Conservation (phyloP, 92 coral and sea anemone species). For the Siderastrea radians region DNA sequence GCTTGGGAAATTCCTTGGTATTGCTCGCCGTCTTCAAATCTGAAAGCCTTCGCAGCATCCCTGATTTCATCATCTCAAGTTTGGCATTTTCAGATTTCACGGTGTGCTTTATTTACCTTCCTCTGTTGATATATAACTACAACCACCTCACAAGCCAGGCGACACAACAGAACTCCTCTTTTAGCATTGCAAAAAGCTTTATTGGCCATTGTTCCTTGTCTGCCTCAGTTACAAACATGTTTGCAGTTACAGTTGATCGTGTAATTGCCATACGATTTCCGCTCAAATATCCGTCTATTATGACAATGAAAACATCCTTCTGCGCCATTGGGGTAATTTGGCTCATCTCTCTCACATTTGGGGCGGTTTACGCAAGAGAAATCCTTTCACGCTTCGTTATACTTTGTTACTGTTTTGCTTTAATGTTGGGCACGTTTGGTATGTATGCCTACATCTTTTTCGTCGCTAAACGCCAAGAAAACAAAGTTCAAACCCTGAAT, state of each 20-base stretch:
- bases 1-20: conserved; percentile 59
- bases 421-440: conserved; percentile 25
- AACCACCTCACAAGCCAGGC: background rate
- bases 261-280: conserved; percentile 64
- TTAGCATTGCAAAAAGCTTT: conserved; percentile 18
- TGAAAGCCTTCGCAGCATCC: conserved; percentile 47
- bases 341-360: conserved; percentile 24
- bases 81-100: conserved; percentile 73
- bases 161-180: background rate
- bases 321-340: conserved; percentile 37
- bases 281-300: conserved; percentile 27
- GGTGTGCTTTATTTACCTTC: conserved; percentile 49
- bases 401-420: background rate
- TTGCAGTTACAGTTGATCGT: conserved; percentile 73
- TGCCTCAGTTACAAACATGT: conserved; percentile 75
- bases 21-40: conserved; percentile 40
- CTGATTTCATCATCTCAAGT: conserved; percentile 79
- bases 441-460: conserved; percentile 53
- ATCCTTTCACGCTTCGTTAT: background rate
- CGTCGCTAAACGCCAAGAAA: conserved; percentile 58
- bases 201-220: conserved; percentile 54
- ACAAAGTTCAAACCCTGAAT: conserved; percentile 9
- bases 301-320: conserved; percentile 34
- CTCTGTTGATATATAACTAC: conserved; percentile 29
- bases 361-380: conserved; percentile 5